Evolutionary conservation across 2,888 invertebrate genomes (phyloP).

Genomic region (Heteropelma amictum): DNA sequence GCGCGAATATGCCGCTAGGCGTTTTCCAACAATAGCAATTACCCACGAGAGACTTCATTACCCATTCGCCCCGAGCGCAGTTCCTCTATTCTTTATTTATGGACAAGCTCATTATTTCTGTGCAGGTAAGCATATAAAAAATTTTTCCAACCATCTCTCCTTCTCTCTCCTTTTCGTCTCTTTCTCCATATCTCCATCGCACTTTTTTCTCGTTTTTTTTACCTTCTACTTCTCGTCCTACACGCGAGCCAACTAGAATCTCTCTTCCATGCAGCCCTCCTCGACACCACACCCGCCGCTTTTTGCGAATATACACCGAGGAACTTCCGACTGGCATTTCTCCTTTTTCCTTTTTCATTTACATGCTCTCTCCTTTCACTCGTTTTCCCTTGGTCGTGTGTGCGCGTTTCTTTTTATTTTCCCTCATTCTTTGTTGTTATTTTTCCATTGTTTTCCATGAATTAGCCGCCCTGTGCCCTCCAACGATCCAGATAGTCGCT

Average conservation of each 20-base stretch:
- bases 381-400: not conserved
- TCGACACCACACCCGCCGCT: constrained; percentile 27
- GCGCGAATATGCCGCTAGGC: constrained; percentile 42
- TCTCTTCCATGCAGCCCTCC: constrained; percentile 35
- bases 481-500: constrained; percentile 33
- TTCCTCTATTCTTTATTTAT: constrained; percentile 76
- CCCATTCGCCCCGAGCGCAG: constrained; percentile 71
- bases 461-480: constrained; percentile 36
- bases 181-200: constrained; percentile 6
- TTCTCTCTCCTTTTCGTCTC: constrained; percentile 13
- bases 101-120: constrained; percentile 77
- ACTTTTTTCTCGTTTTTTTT: constrained; percentile 22
- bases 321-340: constrained; percentile 30
- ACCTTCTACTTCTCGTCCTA: constrained; percentile 30
- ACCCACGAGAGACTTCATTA: constrained; percentile 76
- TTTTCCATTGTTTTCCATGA: constrained; percentile 49
- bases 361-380: constrained; percentile 26
- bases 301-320: constrained; percentile 29
- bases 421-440: constrained; percentile 10
- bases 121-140: constrained; percentile 77
- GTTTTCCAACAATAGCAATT: constrained; percentile 73
- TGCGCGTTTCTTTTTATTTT: constrained; percentile 15
- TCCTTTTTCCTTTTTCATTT: constrained; percentile 29
- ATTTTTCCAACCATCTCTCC: constrained; percentile 64
- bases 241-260: constrained; percentile 37